These are phyloP conservation scores for Papilio dardanus DNA, from an alignment of 1,140 invertebrate genomes.

Conservation along the genomic window DNA sequence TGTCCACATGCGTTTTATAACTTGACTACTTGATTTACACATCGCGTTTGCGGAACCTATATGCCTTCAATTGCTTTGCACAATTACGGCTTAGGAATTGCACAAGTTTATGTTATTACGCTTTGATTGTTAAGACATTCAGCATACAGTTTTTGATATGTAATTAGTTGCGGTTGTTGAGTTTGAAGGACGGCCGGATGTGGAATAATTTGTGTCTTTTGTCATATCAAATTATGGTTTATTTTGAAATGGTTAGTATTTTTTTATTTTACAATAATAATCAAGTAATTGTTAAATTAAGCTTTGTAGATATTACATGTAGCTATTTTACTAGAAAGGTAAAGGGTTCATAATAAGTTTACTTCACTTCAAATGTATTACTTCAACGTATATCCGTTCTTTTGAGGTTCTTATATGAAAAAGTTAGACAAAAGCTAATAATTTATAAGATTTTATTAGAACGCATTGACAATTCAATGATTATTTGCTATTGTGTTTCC, in stretches of 20 bases:
- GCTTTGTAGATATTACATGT: background rate
- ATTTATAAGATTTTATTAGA: background rate
- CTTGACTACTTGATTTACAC: background rate
- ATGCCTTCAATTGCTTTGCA: constrained; percentile 1
- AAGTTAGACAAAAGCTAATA: background rate
- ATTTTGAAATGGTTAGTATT: background rate
- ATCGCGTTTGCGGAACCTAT: constrained; percentile 14
- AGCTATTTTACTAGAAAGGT: too few relatives aligned
- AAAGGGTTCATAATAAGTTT: too few relatives aligned
- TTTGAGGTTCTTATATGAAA: background rate
- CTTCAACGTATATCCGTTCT: background rate
- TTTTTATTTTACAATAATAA: background rate
- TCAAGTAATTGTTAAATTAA: background rate
- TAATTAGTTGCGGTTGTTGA: constrained; percentile 8
- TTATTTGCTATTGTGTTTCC: constrained; percentile 13
- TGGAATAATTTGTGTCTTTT: background rate
- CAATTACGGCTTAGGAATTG: background rate
- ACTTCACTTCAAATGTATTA: background rate
- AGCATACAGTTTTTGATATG: background rate
- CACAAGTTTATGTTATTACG: constrained; percentile 3
- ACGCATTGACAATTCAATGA: background rate
- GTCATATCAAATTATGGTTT: background rate
- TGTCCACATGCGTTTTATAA: background rate
- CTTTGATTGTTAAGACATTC: background rate
- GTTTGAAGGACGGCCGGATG: background rate